Evolutionary conservation across 2,797 vertebrate genomes (phyloP).

Genomic region (Myotis daubentonii): DNA sequence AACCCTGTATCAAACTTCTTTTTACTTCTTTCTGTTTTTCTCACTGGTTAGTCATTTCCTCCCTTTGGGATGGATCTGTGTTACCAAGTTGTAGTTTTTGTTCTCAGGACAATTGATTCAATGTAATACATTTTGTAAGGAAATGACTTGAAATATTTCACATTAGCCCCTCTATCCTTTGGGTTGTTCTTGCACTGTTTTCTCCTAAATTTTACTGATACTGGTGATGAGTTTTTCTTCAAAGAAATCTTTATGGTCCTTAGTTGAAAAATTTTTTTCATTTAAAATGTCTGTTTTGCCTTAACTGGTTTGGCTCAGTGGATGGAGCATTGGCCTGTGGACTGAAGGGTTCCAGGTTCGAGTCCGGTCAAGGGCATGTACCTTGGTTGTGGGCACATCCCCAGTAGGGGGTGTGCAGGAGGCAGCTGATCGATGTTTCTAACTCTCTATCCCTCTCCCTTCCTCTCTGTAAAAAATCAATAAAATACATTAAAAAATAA

Average conservation of each 20-base stretch:
- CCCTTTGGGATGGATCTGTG: neutral
- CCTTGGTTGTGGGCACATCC: too few species aligned
- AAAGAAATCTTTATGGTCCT: neutral
- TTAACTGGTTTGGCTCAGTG: too few species aligned
- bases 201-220: neutral
- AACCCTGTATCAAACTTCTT: neutral
- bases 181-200: neutral
- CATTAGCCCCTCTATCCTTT: neutral
- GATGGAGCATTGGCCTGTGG: too few species aligned
- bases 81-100: conserved; percentile 59
- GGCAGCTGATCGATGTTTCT: too few species aligned
- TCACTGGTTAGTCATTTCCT: neutral
- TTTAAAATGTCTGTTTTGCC: conserved; percentile 12
- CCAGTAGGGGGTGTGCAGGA: too few species aligned
- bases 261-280: conserved; percentile 36
- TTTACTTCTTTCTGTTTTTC: neutral
- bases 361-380: too few species aligned
- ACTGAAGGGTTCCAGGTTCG: too few species aligned
- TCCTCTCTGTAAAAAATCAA: too few species aligned
- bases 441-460: too few species aligned
- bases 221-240: conserved; percentile 3
- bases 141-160: neutral
- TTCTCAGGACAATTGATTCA: neutral
- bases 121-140: neutral
- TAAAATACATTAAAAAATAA: too few species aligned